phyloP scores from a whole-genome alignment of 92 coral and sea anemone species.

The Pocillopora meandrina region DNA sequence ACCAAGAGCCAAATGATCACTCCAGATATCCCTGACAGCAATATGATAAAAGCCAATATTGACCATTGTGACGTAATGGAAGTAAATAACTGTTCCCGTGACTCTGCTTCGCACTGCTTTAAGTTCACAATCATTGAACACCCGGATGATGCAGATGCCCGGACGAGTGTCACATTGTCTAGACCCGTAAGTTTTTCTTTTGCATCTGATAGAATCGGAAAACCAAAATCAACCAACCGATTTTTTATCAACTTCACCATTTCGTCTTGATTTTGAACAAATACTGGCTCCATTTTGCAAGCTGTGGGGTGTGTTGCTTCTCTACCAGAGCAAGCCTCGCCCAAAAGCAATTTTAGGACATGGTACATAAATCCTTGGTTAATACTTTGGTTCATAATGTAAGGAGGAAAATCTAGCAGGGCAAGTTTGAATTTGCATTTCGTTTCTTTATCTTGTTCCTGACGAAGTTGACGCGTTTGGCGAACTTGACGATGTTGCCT shows the following conservation, averaged over 20 bases:
- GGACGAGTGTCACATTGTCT: constrained; percentile 6
- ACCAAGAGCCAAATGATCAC: constrained; percentile 13
- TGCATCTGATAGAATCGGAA: constrained; percentile 16
- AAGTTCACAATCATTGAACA: constrained; percentile 44
- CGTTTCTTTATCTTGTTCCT: not conserved
- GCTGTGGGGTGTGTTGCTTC: not conserved
- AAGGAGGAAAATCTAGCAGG: constrained; percentile 38
- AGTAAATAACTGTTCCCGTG: constrained; percentile 25
- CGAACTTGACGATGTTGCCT: constrained; percentile 13
- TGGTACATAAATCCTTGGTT: constrained; percentile 19
- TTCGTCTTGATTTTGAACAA: constrained; percentile 16
- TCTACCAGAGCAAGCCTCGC: not conserved
- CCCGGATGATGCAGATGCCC: constrained; percentile 33
- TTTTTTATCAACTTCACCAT: not conserved
- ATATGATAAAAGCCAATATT: constrained; percentile 23
- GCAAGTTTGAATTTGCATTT: constrained; percentile 9
- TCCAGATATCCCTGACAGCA: constrained; percentile 13
- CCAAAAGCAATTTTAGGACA: not conserved
- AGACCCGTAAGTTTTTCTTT: not conserved
- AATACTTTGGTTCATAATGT: constrained; percentile 20
- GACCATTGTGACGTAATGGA: constrained; percentile 46
- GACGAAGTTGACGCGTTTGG: not conserved
- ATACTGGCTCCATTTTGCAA: constrained; percentile 3
- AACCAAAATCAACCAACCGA: constrained; percentile 33
- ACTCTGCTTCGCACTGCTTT: constrained; percentile 29